Conservation (phyloP, 2,113 vertebrate genomes). For the Chlorocebus sabaeus region DNA sequence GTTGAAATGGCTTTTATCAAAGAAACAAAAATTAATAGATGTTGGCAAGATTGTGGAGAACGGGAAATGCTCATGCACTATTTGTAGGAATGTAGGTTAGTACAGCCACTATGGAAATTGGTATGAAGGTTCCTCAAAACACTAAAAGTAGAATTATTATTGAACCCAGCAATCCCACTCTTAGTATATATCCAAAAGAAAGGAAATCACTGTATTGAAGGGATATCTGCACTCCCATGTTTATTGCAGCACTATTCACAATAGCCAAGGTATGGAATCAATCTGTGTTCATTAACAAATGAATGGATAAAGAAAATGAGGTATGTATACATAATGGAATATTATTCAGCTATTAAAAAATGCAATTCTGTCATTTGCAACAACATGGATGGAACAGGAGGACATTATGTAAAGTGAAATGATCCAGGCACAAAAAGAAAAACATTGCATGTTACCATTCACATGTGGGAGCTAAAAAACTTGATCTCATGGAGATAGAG, state of each 20-base stretch:
- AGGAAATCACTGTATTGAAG: neutral
- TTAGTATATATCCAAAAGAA: neutral
- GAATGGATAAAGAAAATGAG: neutral
- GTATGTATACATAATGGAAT: neutral
- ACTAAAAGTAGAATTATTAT: neutral
- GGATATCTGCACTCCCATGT: neutral
- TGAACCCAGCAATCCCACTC: neutral
- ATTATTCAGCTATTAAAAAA: neutral
- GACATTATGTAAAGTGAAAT: neutral
- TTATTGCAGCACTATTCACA: neutral
- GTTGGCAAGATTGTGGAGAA: neutral
- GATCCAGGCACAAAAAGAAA: neutral
- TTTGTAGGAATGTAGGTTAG: neutral
- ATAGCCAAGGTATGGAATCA: neutral
- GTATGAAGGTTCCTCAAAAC: neutral
- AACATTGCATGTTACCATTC: neutral
- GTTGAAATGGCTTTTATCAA: neutral
- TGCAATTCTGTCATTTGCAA: neutral
- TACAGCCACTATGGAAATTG: neutral
- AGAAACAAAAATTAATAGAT: neutral
- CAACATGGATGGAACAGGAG: neutral
- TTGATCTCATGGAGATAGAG: neutral
- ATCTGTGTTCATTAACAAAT: neutral
- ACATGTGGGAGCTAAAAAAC: neutral
- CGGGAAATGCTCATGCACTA: neutral